Evolutionary conservation across 2,888 invertebrate genomes (phyloP), one percentile per base, ranked within the genome.

Genomic region (Dynastes tityus): DNA sequence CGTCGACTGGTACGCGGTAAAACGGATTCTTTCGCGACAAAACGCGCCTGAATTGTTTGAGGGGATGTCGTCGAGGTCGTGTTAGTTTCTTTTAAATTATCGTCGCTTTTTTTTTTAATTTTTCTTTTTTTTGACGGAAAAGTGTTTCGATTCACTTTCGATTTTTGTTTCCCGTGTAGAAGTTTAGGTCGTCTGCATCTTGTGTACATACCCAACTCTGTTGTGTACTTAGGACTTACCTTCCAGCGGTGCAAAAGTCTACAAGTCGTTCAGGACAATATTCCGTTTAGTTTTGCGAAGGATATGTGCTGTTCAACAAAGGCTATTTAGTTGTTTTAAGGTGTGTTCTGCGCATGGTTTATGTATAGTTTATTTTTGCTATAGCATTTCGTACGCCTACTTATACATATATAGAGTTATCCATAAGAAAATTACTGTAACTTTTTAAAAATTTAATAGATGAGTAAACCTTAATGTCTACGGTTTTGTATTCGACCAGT

Each of bases 341-440:
- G 84, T 85, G 84, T 84, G 86, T 85, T 84, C 84, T 84, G 85
- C 85, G 86, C 86, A 85, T 85, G 85, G 83, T 84, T 80, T 80
- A 81, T 82, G 80, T 81, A 58, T 58, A 82, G 81, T 83, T 83
- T 80, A 61, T 61, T 74, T 74, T 74, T 45, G 45, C 73, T 8
- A 58, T 81, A 27, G 32, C 29, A 29, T 61, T 61, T 27, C 27
- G 22, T 8, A 53, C 11, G 53, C n/a, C 16, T 13, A 16, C 16
- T n/a, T 8, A 22, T 22, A n/a, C 8, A 22, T 58, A 22, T 58
- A 58, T 16, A 22, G 32, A 58, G 55, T 8, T 16, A 2, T 16
- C 2, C 5, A 53, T 13, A 53, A 37, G 0, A 37, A 37, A 4
- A 37, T 37, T 37, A 2, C 5, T 5, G 32, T 37, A 37, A 37